Evolutionary conservation across 2,888 invertebrate species (phyloP).

Genomic region (Cheilosia urbana): DNA sequence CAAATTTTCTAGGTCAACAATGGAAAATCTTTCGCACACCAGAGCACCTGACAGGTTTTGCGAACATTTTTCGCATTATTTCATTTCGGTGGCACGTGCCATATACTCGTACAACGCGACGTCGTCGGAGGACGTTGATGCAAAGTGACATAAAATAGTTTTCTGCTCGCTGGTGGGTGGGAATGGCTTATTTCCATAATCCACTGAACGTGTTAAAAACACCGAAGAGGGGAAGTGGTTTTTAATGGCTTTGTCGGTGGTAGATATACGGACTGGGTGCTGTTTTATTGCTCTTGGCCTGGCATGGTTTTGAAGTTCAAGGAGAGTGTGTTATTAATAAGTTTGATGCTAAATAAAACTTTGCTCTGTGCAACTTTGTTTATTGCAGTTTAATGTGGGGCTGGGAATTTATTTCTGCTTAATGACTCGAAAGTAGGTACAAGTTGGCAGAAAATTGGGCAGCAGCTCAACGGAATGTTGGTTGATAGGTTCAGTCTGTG

Average conservation of each 20-base stretch:
- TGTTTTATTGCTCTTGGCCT: conserved; percentile 61
- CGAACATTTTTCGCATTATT: conserved; percentile 56
- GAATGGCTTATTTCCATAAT: conserved; percentile 71
- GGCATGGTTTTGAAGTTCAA: conserved; percentile 63
- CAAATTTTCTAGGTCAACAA: conserved; percentile 46
- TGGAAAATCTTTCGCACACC: conserved; percentile 25
- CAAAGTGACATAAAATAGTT: conserved; percentile 71
- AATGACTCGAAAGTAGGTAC: conserved; percentile 38
- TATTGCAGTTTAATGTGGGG: conserved; percentile 46
- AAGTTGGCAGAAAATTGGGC: conserved; percentile 2
- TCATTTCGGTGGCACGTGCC: conserved; percentile 65
- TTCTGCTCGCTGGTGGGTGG: conserved; percentile 49
- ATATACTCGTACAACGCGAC: neutral
- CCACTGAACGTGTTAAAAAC: conserved; percentile 66
- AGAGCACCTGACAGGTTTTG: conserved; percentile 27
- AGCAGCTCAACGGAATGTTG: neutral
- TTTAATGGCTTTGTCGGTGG: conserved; percentile 41
- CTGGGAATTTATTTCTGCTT: conserved; percentile 1
- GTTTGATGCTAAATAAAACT: conserved; percentile 62
- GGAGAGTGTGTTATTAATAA: conserved; percentile 67
- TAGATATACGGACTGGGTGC: neutral
- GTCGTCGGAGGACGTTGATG: conserved; percentile 53
- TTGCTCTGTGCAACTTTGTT: conserved; percentile 54
- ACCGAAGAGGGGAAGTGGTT: conserved; percentile 51
- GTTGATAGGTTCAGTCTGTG: neutral